Evolutionary conservation across 2,888 invertebrate genomes (phyloP).

Genomic region (Heliothis peltigera): DNA sequence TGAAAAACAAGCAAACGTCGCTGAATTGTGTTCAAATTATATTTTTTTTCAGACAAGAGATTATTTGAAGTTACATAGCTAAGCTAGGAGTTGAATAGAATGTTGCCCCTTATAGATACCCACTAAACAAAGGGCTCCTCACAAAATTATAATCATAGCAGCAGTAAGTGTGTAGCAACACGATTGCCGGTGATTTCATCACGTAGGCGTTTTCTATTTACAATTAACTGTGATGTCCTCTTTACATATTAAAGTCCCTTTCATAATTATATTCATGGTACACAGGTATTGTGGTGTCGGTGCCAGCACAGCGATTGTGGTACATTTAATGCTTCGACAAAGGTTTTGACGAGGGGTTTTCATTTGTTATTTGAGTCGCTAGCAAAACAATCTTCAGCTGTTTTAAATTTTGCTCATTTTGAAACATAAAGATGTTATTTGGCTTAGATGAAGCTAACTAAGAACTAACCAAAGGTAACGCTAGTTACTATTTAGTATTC

Average conservation of each 20-base stretch:
- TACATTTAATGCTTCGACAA: background rate
- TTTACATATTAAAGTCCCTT: conserved; percentile 31
- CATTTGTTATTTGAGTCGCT: too few relatives aligned
- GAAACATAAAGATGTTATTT: too few relatives aligned
- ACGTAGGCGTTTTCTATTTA: conserved; percentile 39
- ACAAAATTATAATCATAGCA: conserved; percentile 9
- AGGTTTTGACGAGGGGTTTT: background rate
- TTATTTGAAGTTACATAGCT: background rate
- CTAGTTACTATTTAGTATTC: too few relatives aligned
- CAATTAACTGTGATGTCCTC: conserved; percentile 45
- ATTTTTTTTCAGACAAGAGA: too few relatives aligned
- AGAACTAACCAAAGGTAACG: too few relatives aligned
- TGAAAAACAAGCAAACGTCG: background rate
- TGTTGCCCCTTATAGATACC: background rate
- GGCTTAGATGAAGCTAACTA: too few relatives aligned
- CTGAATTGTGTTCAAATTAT: too few relatives aligned
- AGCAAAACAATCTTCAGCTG: too few relatives aligned
- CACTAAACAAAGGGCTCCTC: background rate
- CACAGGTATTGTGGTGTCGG: conserved; percentile 7
- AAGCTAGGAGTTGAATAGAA: background rate
- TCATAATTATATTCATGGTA: conserved; percentile 24
- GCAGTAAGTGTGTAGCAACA: conserved; percentile 28
- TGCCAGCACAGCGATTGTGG: background rate
- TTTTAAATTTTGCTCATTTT: too few relatives aligned
- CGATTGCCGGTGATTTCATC: conserved; percentile 34